These are phyloP conservation scores for Stomatorhinus walkeri DNA, from an alignment of 2,797 vertebrate genomes.

Conservation along the genomic window DNA sequence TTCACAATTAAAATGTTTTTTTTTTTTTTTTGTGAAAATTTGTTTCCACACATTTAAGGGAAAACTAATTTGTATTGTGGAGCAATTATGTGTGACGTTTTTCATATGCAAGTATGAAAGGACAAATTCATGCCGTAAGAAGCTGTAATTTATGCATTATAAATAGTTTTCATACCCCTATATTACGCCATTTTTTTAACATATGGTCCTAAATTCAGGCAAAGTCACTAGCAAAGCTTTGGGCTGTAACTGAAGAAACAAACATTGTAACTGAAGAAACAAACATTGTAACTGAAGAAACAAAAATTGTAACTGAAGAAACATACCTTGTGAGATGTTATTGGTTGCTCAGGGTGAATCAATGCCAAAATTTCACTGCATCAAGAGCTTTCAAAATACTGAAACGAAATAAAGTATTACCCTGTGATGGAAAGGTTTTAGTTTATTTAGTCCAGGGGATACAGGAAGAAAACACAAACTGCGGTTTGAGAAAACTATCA, in stretches of 20 bases:
- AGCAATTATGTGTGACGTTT: conserved; percentile 46
- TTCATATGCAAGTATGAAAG: background rate
- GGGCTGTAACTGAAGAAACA: background rate
- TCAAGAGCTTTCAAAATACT: background rate
- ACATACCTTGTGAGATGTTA: background rate
- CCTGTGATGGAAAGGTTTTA: background rate
- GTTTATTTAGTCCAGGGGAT: background rate
- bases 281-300: too few species aligned
- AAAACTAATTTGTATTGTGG: conserved; percentile 51
- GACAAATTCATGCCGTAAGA: background rate
- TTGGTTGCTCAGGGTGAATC: background rate
- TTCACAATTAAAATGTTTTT: background rate
- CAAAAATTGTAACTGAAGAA: background rate
- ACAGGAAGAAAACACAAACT: background rate
- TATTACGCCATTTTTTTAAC: background rate
- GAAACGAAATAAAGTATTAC: background rate
- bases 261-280: too few species aligned
- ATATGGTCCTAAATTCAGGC: background rate
- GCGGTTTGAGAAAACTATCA: background rate
- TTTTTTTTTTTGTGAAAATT: conserved; percentile 15
- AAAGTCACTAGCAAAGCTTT: background rate
- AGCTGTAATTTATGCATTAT: background rate
- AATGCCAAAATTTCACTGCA: background rate
- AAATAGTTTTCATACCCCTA: background rate
- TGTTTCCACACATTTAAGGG: conserved; percentile 39